Conservation (phyloP, 2,113 vertebrate species). For the Chitala chitala region DNA sequence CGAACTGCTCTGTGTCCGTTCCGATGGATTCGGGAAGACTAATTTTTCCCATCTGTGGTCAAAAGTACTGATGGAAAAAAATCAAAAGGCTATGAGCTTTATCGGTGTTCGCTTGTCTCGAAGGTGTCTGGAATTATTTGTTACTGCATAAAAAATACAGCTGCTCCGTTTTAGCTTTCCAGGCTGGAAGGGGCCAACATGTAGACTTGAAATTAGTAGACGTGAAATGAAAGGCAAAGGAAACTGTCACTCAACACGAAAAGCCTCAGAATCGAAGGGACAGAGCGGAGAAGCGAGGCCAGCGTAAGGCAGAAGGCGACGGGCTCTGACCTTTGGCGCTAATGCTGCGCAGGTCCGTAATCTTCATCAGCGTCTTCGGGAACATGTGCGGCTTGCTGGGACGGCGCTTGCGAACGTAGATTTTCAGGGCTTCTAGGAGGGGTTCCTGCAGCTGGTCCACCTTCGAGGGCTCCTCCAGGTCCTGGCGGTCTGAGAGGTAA, state of each 20-base stretch:
- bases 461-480: slow-evolving; percentile 91
- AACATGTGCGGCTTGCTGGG: slow-evolving; percentile 98
- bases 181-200: neutral
- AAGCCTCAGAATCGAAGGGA: neutral
- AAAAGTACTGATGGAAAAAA: slow-evolving; percentile 2
- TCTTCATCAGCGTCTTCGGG: slow-evolving; percentile 99
- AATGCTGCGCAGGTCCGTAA: slow-evolving; percentile 97
- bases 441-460: slow-evolving; percentile 96
- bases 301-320: too few relatives aligned
- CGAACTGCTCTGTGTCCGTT: too few relatives aligned
- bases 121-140: neutral
- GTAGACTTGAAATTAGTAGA: neutral
- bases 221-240: neutral
- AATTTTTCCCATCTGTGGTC: neutral
- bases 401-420: slow-evolving; percentile 91
- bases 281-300: neutral
- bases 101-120: neutral
- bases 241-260: too few relatives aligned
- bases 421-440: slow-evolving; percentile 90
- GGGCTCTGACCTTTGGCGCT: slow-evolving; percentile 83
- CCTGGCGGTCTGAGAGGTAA: slow-evolving; percentile 79
- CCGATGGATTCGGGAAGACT: neutral
- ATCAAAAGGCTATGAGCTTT: neutral
- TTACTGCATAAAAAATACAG: neutral
- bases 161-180: neutral